These are phyloP conservation scores for Lepilemur septentrionalis DNA, from an alignment of 2,797 vertebrate genomes.

Conservation along the genomic window DNA sequence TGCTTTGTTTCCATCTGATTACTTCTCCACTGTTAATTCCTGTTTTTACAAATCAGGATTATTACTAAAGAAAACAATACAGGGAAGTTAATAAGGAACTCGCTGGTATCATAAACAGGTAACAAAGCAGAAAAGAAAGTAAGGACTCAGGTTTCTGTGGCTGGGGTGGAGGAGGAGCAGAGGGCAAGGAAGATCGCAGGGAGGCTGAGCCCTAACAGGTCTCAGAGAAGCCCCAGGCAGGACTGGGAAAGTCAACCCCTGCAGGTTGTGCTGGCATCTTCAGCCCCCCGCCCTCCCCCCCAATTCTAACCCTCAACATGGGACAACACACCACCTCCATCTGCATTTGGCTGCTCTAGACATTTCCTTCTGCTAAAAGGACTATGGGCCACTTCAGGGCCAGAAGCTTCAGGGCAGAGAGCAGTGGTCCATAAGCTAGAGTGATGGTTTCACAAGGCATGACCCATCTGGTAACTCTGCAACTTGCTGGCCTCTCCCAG, in stretches of 20 bases:
- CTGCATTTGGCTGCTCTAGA: background rate
- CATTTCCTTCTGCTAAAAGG: background rate
- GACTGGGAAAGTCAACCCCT: background rate
- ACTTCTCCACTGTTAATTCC: background rate
- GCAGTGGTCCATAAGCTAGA: background rate
- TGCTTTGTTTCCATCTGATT: background rate
- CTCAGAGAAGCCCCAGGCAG: background rate
- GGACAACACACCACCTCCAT: rapidly evolving
- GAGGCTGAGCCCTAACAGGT: background rate
- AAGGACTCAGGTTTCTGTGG: background rate
- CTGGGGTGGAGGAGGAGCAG: background rate
- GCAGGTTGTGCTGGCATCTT: background rate
- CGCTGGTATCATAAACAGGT: background rate
- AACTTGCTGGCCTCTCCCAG: background rate
- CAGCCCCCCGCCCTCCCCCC: rapidly evolving
- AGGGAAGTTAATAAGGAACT: background rate
- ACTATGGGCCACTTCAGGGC: background rate
- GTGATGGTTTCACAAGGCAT: background rate
- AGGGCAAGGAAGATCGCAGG: background rate
- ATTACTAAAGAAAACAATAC: background rate
- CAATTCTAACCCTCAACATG: background rate
- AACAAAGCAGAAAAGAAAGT: constrained; percentile 7
- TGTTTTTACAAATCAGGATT: background rate
- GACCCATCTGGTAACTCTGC: background rate
- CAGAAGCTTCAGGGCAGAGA: background rate